phyloP scores from a whole-genome alignment of 2,888 invertebrate species.

The Tachystola acroxantha region DNA sequence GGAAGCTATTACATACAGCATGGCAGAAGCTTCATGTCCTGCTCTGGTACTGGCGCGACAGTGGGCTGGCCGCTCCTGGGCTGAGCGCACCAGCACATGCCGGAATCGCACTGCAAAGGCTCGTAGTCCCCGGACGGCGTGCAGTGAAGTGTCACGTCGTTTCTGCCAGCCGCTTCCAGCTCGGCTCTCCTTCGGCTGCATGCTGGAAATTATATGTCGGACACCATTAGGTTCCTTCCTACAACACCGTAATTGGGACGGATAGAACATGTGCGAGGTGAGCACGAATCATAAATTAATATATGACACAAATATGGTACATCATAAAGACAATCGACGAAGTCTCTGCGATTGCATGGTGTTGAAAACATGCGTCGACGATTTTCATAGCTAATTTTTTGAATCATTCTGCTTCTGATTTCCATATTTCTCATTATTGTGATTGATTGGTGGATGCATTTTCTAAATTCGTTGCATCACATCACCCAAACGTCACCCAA shows the following conservation, averaged over 20 bases:
- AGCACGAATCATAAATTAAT: no score
- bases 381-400: no score
- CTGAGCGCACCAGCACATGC: conserved; percentile 84
- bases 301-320: no score
- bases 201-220: conserved; percentile 51
- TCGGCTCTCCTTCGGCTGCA: conserved; percentile 80
- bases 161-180: conserved; percentile 59
- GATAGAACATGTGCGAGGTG: no score
- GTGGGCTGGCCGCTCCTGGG: conserved; percentile 78
- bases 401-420: no score
- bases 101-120: conserved; percentile 81
- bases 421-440: not conserved
- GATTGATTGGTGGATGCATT: not conserved
- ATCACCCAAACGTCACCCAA: no score
- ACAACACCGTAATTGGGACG: no score
- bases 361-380: no score
- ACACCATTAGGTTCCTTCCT: no score
- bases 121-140: conserved; percentile 82
- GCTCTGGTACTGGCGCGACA: conserved; percentile 74
- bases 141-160: conserved; percentile 80
- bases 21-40: conserved; percentile 77
- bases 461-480: no score
- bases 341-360: no score
- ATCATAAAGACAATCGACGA: no score
- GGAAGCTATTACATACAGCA: conserved; percentile 77